Evolutionary conservation across 2,113 vertebrate genomes (phyloP), one percentile per base, ranked within the genome.

Genomic region (Hemichromis elongatus): DNA sequence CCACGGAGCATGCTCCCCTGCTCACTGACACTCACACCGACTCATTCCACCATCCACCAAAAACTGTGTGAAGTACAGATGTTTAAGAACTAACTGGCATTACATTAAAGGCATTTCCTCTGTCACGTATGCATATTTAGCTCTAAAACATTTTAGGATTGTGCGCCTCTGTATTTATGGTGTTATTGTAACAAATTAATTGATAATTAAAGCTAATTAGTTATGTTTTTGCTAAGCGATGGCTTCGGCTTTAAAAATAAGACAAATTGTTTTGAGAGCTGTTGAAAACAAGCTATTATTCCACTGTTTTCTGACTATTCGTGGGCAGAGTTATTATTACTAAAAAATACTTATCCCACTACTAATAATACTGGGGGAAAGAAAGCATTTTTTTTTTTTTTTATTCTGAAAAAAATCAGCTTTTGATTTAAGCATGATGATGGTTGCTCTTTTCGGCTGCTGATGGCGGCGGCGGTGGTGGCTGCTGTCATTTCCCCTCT

Each of bases 31-130:
- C 82, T 70, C 79, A 77, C 85, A 63, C 81, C 10, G 8, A 85
- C 57, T 82, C 91, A 92, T 94, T 82, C 81, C 92, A 92, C 90
- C 86, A 40, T 89, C 45, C 85, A 86, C 86, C 66, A 47, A 66
- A 75, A 78, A 35, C 53, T 52, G 9, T 9, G 28, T 75, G 9
- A 81, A 40, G 30, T 28, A 77, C 24, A 84, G 37, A 28, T 59
- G 35, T 79, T 80, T 7, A 40, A 80, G 89, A 73, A 78, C 24
- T 52, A 84, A 80, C 75, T 83, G 73, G 55, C 79, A 75, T 93
- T 92, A 92, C 93, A 94, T 94, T 93, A 92, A 93, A 94, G 94
- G 93, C 93, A 91, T 85, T 88, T 52, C 45, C 45, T 75, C 18
- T 75, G 45, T 75, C 70, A 75, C 18, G 3, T 75, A 30, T 52